Evolutionary conservation across 2,888 invertebrate species (phyloP).

Genomic region (Pseudococcus jackbeardsleyi): DNA sequence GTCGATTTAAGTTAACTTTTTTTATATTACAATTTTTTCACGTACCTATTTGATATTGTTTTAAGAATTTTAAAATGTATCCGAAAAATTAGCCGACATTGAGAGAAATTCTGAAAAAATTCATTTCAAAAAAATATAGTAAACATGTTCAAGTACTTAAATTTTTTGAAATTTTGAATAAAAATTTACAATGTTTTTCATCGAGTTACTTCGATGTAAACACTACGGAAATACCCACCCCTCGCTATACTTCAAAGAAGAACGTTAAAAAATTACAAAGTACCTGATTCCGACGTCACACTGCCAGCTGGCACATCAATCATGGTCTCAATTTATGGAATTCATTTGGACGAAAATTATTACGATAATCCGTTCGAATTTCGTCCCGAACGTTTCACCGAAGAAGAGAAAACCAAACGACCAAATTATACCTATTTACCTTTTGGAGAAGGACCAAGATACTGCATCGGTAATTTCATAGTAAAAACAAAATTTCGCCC

Average conservation of each 20-base stretch:
- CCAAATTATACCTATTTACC: slow-evolving; percentile 74
- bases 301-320: slow-evolving; percentile 73
- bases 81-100: no score
- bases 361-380: slow-evolving; percentile 74
- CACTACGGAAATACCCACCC: slow-evolving; percentile 75
- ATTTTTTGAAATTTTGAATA: no score
- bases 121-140: no score
- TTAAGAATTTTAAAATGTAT: no score
- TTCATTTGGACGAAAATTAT: slow-evolving; percentile 75
- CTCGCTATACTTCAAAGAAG: slow-evolving; percentile 72
- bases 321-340: slow-evolving; percentile 73
- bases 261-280: slow-evolving; percentile 72
- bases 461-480: slow-evolving; percentile 69
- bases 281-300: slow-evolving; percentile 72
- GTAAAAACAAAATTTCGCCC: no score
- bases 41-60: no score
- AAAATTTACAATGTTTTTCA: no score
- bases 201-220: no score
- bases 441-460: slow-evolving; percentile 72
- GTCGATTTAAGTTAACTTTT: no score
- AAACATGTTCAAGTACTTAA: no score
- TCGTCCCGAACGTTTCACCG: slow-evolving; percentile 74
- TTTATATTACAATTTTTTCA: no score
- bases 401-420: slow-evolving; percentile 72
- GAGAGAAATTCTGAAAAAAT: no score